Conservation (phyloP, 2,113 vertebrate species). For the Eudyptes chrysolophus region DNA sequence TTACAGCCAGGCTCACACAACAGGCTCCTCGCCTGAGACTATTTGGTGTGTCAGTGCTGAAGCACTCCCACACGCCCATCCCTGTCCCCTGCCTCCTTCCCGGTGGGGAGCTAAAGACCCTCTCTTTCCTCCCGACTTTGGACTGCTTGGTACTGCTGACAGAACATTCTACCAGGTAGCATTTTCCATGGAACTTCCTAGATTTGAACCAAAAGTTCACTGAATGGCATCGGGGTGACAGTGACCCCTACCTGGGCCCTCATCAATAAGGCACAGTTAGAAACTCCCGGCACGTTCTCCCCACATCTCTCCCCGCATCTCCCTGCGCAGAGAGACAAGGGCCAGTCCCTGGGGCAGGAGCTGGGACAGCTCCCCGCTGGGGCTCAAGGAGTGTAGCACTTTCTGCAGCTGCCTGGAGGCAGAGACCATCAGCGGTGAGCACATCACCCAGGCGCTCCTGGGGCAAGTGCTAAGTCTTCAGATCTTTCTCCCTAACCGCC, state of each 20-base stretch:
- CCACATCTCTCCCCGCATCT: neutral
- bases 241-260: neutral
- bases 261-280: neutral
- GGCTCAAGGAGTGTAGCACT: neutral
- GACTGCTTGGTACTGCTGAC: neutral
- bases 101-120: neutral
- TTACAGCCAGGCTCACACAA: neutral
- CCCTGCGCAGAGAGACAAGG: neutral
- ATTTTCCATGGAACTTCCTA: neutral
- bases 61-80: rapidly evolving
- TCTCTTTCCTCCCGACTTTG: neutral
- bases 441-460: rapidly evolving
- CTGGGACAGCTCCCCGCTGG: neutral
- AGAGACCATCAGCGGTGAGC: neutral
- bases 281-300: rapidly evolving
- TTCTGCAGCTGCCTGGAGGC: neutral
- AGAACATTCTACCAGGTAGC: neutral
- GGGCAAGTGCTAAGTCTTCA: neutral
- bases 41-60: neutral
- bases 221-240: neutral
- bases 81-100: neutral
- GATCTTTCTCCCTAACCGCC: neutral
- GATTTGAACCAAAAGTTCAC: neutral
- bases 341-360: neutral
- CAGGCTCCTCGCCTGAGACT: neutral